phyloP scores from a whole-genome alignment of 35 echinoderm and acorn worm genomes.

The Acanthaster planci region DNA sequence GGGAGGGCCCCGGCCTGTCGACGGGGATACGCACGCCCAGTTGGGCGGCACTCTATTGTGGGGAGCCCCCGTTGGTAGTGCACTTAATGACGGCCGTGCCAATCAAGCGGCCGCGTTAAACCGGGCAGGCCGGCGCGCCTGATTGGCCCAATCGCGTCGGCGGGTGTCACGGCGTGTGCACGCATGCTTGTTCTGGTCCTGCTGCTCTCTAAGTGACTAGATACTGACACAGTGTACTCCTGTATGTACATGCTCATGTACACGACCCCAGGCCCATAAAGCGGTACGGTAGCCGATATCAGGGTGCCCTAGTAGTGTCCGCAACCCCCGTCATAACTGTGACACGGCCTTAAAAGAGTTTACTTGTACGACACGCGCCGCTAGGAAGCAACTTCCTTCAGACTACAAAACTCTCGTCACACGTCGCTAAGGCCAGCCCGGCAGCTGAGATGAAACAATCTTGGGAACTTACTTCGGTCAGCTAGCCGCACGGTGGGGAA shows the following conservation, averaged over 20 bases:
- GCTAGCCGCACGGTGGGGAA: too few relatives aligned
- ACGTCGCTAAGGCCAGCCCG: too few relatives aligned
- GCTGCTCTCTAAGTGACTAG: slow-evolving; percentile 2
- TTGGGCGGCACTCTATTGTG: slow-evolving; percentile 19
- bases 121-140: neutral
- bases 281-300: slow-evolving; percentile 27
- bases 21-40: slow-evolving; percentile 10
- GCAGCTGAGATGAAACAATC: too few relatives aligned
- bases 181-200: slow-evolving; percentile 24
- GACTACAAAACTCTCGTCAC: neutral
- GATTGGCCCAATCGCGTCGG: slow-evolving; percentile 17
- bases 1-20: neutral
- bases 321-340: neutral
- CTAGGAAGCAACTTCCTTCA: slow-evolving; percentile 15
- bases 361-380: slow-evolving; percentile 26
- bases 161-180: slow-evolving; percentile 20
- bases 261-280: slow-evolving; percentile 17
- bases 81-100: slow-evolving; percentile 11
- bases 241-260: slow-evolving; percentile 23
- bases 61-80: slow-evolving; percentile 10
- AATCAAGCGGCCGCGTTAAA: neutral
- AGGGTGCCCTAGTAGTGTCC: neutral
- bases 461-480: too few relatives aligned
- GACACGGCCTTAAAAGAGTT: slow-evolving; percentile 22
- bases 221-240: slow-evolving; percentile 26